Evolutionary conservation across 2,797 vertebrate genomes (phyloP), one percentile per base, ranked within the genome.

Genomic region (Typhlichthys subterraneus): DNA sequence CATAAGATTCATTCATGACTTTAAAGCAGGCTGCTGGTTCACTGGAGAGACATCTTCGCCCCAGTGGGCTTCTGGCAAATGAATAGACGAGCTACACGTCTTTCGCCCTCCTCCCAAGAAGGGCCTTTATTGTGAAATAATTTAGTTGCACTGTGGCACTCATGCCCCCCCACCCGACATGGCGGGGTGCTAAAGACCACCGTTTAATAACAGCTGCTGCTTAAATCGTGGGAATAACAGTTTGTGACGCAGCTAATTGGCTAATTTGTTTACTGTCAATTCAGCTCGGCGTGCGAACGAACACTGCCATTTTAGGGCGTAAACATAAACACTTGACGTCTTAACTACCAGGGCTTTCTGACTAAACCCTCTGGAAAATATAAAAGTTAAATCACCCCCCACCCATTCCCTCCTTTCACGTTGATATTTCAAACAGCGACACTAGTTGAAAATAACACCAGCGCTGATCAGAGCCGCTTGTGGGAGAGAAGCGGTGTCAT

Each of bases 181-280:
- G 59, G 84, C 15, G 15, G 81, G 73, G 60, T 75, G 77, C 71
- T 83, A 79, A 85, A 78, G 81, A 77, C 67, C 58, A 74, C 67
- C 72, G 67, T 81, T 85, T 82, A 83, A 83, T 70, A 87, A 83
- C 83, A 87, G 72, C 81, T 89, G 83, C 76, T 77, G 29, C 75
- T 90, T 81, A 86, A 86, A 77, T 80, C 80, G 57, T 4, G 77
- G 81, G 79, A 88, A 83, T 80, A 85, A 87, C 85, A 77, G 75
- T 88, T 85, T 80, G 72, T 56, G 9, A 78, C 66, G 63, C 72
- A 81, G 71, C 71, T 83, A 86, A 89, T 89, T 87, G 83, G 79
- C 82, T 88, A 83, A 90, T 90, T 85, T 87, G 79, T 88, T 89
- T 86, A 85, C 83, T 57, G 72, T 76, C 71, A 67, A 78, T 79